Conservation (phyloP, 2,113 vertebrate genomes). For the Engystomops pustulosus region DNA sequence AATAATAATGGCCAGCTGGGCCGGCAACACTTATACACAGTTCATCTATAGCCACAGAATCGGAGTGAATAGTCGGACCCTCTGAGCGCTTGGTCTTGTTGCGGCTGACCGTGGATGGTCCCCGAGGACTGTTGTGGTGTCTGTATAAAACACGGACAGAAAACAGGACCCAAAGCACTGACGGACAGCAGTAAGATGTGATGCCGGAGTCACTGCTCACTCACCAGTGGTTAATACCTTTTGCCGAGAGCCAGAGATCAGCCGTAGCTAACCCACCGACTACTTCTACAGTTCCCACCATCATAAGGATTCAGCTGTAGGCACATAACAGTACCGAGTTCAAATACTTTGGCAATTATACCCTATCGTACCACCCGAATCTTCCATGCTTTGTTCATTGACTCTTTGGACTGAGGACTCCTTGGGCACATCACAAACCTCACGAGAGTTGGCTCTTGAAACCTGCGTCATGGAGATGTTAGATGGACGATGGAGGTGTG, state of each 20-base stretch:
- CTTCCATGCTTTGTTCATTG: constrained; percentile 1
- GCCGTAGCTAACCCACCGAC: neutral
- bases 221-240: constrained; percentile 50
- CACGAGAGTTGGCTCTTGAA: neutral
- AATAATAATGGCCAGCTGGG: constrained; percentile 9
- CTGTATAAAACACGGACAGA: neutral
- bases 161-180: neutral
- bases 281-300: neutral
- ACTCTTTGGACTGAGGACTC: constrained; percentile 13
- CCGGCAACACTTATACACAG: constrained; percentile 32
- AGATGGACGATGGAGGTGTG: neutral
- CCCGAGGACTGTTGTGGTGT: neutral
- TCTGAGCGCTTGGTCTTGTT: neutral
- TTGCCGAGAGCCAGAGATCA: constrained; percentile 11
- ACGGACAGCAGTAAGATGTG: neutral
- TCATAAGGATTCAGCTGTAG: constrained; percentile 4
- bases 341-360: constrained; percentile 31
- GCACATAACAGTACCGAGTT: constrained; percentile 3
- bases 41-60: constrained; percentile 45
- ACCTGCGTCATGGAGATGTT: neutral
- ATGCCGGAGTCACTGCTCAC: neutral
- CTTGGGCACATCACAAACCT: neutral
- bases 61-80: constrained; percentile 3
- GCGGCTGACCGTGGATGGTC: neutral
- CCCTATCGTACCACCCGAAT: neutral